These are phyloP conservation scores for Aramus guarauna DNA, from an alignment of 2,113 vertebrate species.

Conservation along the genomic window DNA sequence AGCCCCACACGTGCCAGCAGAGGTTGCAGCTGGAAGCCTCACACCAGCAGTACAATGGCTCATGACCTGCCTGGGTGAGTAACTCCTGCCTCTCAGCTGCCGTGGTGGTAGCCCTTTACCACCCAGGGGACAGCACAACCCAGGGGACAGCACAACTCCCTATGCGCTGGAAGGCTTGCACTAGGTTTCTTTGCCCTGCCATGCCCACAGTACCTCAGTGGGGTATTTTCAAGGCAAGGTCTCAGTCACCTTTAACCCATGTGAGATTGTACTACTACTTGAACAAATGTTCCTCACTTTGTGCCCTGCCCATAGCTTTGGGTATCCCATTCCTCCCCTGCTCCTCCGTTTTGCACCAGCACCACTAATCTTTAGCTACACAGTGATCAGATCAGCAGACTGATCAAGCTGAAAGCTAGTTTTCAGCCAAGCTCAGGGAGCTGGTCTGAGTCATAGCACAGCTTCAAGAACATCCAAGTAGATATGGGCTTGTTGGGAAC, in stretches of 20 bases:
- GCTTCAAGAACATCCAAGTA: neutral
- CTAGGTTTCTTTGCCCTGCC: neutral
- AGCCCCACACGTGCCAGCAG: neutral
- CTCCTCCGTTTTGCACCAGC: neutral
- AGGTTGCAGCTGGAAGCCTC: neutral
- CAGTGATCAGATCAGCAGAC: neutral
- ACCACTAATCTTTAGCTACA: neutral
- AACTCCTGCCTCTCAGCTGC: neutral
- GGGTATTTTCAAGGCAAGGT: neutral
- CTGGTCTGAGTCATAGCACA: neutral
- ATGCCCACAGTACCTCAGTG: neutral
- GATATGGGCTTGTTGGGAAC: neutral
- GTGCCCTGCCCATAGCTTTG: neutral
- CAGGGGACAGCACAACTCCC: neutral
- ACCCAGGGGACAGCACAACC: neutral
- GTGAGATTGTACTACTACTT: no score
- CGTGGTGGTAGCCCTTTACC: neutral
- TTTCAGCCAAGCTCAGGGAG: neutral
- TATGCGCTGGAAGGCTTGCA: rapidly evolving
- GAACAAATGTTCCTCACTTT: neutral
- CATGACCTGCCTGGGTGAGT: neutral
- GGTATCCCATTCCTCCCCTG: rapidly evolving
- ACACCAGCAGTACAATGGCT: neutral
- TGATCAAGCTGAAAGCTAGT: neutral
- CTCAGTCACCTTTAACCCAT: neutral